Evolutionary conservation across 2,113 vertebrate genomes (phyloP).

Genomic region (Lota lota): DNA sequence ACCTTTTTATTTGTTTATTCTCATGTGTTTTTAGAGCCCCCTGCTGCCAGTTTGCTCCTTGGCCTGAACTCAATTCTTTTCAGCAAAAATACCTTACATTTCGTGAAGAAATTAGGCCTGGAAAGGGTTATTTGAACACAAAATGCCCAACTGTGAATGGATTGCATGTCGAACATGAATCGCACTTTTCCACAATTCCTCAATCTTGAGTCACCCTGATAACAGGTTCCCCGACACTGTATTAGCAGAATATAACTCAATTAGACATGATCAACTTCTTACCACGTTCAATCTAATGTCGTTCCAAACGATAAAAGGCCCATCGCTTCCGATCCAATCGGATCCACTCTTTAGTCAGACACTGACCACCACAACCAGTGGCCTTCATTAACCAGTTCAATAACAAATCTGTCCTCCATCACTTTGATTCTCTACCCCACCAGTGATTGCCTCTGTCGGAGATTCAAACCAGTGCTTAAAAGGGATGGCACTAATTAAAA

Average conservation of each 20-base stretch:
- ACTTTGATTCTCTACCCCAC: slow-evolving; percentile 62
- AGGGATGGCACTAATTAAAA: slow-evolving; percentile 64
- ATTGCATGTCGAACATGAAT: too few species aligned
- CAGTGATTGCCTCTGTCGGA: slow-evolving; percentile 40
- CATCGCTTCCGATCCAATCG: slow-evolving; percentile 54
- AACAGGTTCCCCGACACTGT: slow-evolving; percentile 14
- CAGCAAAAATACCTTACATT: too few species aligned
- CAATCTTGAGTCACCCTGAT: too few species aligned
- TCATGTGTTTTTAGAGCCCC: too few species aligned
- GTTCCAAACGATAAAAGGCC: slow-evolving; percentile 44
- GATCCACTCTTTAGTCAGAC: slow-evolving; percentile 48
- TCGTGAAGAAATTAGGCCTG: too few species aligned
- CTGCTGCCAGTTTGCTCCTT: too few species aligned
- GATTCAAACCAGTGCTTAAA: slow-evolving; percentile 46
- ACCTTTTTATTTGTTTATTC: too few species aligned
- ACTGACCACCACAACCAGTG: slow-evolving; percentile 38
- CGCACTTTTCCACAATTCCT: too few species aligned
- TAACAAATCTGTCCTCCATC: slow-evolving; percentile 62
- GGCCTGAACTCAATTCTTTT: too few species aligned
- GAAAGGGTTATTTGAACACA: too few species aligned
- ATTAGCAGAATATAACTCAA: slow-evolving; percentile 60
- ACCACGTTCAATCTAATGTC: slow-evolving; percentile 23
- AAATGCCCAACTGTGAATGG: too few species aligned
- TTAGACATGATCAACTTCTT: slow-evolving; percentile 64
- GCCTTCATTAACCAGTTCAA: slow-evolving; percentile 67